phyloP scores from a whole-genome alignment of 2,888 invertebrate genomes.

The Chalcosyrphus nemorum region DNA sequence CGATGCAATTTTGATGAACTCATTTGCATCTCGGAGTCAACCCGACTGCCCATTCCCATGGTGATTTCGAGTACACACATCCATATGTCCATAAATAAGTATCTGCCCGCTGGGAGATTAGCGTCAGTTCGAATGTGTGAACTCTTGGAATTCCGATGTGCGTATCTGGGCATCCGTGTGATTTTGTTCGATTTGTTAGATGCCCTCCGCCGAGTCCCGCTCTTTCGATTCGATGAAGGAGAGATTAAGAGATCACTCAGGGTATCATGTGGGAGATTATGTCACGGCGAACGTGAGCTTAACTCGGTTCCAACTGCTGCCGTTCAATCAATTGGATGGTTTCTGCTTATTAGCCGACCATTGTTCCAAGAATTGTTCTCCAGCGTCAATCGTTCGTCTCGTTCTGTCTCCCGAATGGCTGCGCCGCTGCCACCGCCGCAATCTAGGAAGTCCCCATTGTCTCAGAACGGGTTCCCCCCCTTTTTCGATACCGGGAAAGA shows the following conservation, averaged over 20 bases:
- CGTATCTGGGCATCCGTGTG: slow-evolving; percentile 41
- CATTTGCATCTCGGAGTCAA: slow-evolving; percentile 57
- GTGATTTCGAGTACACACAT: slow-evolving; percentile 31
- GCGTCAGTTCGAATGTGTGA: slow-evolving; percentile 64
- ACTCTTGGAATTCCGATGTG: slow-evolving; percentile 63
- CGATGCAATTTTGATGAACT: slow-evolving; percentile 67
- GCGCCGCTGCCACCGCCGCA: no score
- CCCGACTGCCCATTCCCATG: slow-evolving; percentile 58
- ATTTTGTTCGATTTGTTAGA: slow-evolving; percentile 34
- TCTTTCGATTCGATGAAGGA: not conserved
- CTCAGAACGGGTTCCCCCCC: slow-evolving; percentile 25
- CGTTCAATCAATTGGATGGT: slow-evolving; percentile 49
- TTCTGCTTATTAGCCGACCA: slow-evolving; percentile 54
- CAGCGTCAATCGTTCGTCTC: not conserved
- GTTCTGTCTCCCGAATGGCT: not conserved
- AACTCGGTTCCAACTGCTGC: slow-evolving; percentile 50
- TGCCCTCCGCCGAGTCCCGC: not conserved
- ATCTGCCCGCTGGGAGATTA: slow-evolving; percentile 58
- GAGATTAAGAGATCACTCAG: slow-evolving; percentile 63
- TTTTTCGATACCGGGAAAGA: slow-evolving; percentile 9
- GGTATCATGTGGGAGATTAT: slow-evolving; percentile 66
- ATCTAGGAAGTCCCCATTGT: slow-evolving; percentile 50
- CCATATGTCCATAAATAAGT: slow-evolving; percentile 11
- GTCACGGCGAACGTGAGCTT: slow-evolving; percentile 64
- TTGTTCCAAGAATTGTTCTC: slow-evolving; percentile 57